phyloP scores from a whole-genome alignment of 2,113 vertebrate species.

The Tapirus terrestris region DNA sequence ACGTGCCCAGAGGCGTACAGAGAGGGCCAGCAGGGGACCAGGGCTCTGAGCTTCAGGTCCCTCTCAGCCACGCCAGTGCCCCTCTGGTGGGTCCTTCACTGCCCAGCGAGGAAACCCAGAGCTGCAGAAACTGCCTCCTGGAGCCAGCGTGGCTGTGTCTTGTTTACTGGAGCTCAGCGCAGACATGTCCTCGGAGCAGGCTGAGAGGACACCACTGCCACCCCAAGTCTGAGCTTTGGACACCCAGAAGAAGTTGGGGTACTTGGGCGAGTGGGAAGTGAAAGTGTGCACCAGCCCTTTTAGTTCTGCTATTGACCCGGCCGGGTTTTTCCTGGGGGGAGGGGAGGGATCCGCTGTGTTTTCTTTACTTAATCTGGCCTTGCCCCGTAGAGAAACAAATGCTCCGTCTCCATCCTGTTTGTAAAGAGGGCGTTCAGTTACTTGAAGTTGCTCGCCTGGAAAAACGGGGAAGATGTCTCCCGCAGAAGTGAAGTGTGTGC shows the following conservation, averaged over 20 bases:
- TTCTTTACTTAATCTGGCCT: slow-evolving; percentile 47
- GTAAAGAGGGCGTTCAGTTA: slow-evolving; percentile 24
- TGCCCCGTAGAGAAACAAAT: slow-evolving; percentile 38
- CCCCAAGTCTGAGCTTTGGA: neutral
- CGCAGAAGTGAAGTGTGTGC: neutral
- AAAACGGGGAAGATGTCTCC: neutral
- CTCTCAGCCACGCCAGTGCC: neutral
- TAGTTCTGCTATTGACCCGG: slow-evolving; percentile 14
- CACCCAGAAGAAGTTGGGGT: neutral
- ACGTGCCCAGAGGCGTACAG: neutral
- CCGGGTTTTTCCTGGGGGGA: slow-evolving; percentile 41
- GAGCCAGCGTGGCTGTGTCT: rapidly evolving
- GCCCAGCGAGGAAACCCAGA: neutral
- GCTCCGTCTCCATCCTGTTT: slow-evolving; percentile 50
- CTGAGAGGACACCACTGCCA: neutral
- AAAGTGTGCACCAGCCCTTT: neutral
- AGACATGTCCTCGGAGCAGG: rapidly evolving
- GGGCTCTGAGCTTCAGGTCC: neutral
- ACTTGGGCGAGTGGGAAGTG: neutral
- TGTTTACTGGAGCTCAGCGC: neutral
- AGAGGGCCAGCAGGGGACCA: neutral
- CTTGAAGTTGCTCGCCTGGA: slow-evolving; percentile 19
- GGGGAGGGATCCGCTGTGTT: neutral
- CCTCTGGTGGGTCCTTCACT: neutral
- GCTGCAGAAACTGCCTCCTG: neutral